Base-by-base conservation (phyloP, 2,113 vertebrate species). In the Microcebus lehilahytsara region DNA sequence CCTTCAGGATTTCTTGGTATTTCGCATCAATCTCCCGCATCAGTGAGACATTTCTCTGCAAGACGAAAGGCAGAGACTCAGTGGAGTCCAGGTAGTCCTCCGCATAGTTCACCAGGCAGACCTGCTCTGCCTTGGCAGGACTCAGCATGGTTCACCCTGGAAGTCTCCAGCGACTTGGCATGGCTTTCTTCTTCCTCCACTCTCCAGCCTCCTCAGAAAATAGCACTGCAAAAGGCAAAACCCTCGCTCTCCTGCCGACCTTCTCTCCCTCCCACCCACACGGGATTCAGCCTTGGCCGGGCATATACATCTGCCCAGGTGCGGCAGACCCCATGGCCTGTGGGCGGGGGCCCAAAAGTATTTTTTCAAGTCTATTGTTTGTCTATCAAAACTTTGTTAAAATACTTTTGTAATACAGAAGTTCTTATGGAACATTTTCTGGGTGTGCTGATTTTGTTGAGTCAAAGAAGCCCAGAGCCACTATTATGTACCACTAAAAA, bases 1-100 rank as follows among this genome's bases (percentile, higher is more conserved):
- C 99, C 98, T 99, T 99, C 93, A 99, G 98, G 94, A 99, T 99
- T 91, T 99, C 99, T 64, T 99, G 99, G 98, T 99, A 99, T 99
- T 99, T 99, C 86, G 99, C 99, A 98, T 99, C 99, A 87, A 99
- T 99, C 98, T 99, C 99, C 98, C 99, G 99, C 99, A 99, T 99
- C 93, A 99, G 98, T 95, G 99, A 99, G 97, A 99, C 99, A 93
- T 99, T 99, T 98, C 99, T 99, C 98, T 99, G 99, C 96, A 99
- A 98, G 98, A 99, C 99, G 98, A 99, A 99, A 58, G 99, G 99
- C 91, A 99, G 98, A 19, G 99, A 99, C 98, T 99, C 99, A 98
- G 99, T 99, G 98, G 99, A 99, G 98, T 99, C 99, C 99, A 99
- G 98, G 98, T 99, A 99, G 98, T 99, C 99, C 98, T 99, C 99